A percentile compares a stretch with the other conserved stretches of the same genome.
These are phyloP conservation scores for Psittacara wagleri DNA, from an alignment of 2,113 vertebrate species.

Conservation along the genomic window DNA sequence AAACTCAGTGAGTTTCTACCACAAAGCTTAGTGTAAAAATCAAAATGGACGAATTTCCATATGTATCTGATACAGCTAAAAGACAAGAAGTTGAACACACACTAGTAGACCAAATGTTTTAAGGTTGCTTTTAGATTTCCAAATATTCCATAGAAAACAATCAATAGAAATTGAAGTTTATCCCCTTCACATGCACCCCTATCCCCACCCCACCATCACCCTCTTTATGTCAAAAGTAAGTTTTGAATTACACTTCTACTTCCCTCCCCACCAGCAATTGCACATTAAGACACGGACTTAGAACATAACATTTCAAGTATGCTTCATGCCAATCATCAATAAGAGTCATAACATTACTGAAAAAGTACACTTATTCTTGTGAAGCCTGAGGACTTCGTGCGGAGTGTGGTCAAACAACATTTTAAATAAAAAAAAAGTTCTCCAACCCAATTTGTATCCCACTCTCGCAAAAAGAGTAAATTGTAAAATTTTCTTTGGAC, in stretches of 20 bases:
- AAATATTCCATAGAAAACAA: slow-evolving; percentile 73
- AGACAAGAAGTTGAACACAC: slow-evolving; percentile 62
- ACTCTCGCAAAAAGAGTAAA: slow-evolving; percentile 49
- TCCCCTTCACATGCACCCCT: slow-evolving; percentile 50
- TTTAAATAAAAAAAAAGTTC: slow-evolving; percentile 57
- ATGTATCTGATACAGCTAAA: slow-evolving; percentile 54
- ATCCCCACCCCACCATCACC: not conserved
- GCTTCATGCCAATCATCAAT: slow-evolving; percentile 73
- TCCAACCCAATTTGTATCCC: not conserved
- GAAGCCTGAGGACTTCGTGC: slow-evolving; percentile 67
- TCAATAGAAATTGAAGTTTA: slow-evolving; percentile 68
- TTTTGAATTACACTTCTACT: slow-evolving; percentile 38
- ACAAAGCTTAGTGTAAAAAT: slow-evolving; percentile 69
- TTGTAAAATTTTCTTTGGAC: slow-evolving; percentile 77
- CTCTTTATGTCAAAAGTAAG: slow-evolving; percentile 54
- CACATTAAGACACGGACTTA: slow-evolving; percentile 73
- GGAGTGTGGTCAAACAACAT: slow-evolving; percentile 67
- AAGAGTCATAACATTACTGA: slow-evolving; percentile 78
- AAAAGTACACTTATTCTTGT: slow-evolving; percentile 77
- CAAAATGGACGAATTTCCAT: slow-evolving; percentile 63
- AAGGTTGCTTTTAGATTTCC: slow-evolving; percentile 64
- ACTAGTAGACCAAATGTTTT: slow-evolving; percentile 61
- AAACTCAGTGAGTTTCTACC: slow-evolving; percentile 52
- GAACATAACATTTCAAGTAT: slow-evolving; percentile 76
- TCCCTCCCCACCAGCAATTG: slow-evolving; percentile 54